These are phyloP conservation scores for Acanthiza pusilla DNA, from an alignment of 2,797 vertebrate genomes.

Conservation along the genomic window DNA sequence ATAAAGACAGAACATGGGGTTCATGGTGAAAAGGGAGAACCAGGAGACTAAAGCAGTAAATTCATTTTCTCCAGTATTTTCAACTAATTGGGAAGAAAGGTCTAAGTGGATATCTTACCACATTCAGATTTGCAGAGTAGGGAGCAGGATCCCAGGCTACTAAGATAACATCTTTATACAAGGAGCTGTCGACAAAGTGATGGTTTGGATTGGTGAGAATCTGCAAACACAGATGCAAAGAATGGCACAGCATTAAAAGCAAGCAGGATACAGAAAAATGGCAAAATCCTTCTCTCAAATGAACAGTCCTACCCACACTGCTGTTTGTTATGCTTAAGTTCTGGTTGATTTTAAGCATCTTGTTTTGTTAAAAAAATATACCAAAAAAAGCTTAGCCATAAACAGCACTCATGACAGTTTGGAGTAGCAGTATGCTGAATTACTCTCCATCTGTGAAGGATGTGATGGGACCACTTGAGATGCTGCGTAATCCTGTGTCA, in stretches of 20 bases:
- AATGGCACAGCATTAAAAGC: not conserved
- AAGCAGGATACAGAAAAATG: not conserved
- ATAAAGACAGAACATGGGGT: not conserved
- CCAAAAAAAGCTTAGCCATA: not conserved
- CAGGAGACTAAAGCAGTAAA: not conserved
- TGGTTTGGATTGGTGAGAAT: constrained; percentile 89
- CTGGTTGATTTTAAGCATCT: not conserved
- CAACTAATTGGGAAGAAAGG: not conserved
- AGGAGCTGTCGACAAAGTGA: constrained; percentile 86
- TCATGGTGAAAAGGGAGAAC: not conserved
- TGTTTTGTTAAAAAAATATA: not conserved
- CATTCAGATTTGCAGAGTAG: constrained; percentile 87
- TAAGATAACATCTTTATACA: constrained; percentile 93
- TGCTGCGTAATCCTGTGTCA: not conserved
- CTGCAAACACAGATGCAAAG: constrained; percentile 66
- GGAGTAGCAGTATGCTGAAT: constrained; percentile 23
- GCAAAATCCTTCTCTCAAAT: constrained; percentile 14
- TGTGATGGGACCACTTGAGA: constrained; percentile 6
- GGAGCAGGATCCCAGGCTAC: constrained; percentile 98
- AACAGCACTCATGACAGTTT: constrained; percentile 7
- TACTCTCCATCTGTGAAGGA: constrained; percentile 25
- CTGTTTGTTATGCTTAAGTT: constrained; percentile 5
- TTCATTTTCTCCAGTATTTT: not conserved
- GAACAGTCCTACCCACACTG: not conserved
- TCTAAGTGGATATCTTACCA: constrained; percentile 75